Base-by-base conservation (phyloP, 92 coral and sea anemone species). In the Porites lobata region DNA sequence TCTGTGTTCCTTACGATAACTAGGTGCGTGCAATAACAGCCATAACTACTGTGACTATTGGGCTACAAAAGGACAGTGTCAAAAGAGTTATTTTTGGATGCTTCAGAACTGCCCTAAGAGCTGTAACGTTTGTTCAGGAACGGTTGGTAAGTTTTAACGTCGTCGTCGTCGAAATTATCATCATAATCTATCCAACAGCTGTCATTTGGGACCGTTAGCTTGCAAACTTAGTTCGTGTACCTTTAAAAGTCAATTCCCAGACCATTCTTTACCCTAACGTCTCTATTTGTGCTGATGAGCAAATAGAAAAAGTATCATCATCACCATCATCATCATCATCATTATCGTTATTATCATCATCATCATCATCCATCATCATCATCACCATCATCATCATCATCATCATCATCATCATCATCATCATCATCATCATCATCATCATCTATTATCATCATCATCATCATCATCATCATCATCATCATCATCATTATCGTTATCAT, bases 91-190 rank as follows among this genome's bases (percentile, higher is more conserved):
- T 26, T 20, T 77, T 21, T 77, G 52, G 52, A 77, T 77, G 81
- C 81, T 77, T 8, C 68, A 77, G 18, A 77, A 59, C 12, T 77
- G 81, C 61, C 81, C 81, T 26, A 22, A 9, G 65, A 77, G 81
- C 29, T 77, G 81, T 38, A 12, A 57, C 58, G 81, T 77, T 29
- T 77, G 81, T 24, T 59, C 69, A 8, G 67, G 67, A 76, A 65
- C 22, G 12, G 19, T 65, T 58, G 50, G 81, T 77, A 12, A 59
- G 80, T 76, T 6, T 22, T 22, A 22, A 22, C 24, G 11, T 66
- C 61, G 61, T 10, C 61, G 0, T 11, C 61, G 17, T 56, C 61
- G 12, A 56, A 10, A 21, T 67, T 11, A 9, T 67, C 29, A 9
- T 67, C 12, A 21, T 17, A n/a, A 65, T 65, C 47, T 38, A 38